Percentiles rank a stretch among this genome's conserved stretches.
phyloP scores from a whole-genome alignment of 64 coral and sea anemone genomes.

The Porites lutea region DNA sequence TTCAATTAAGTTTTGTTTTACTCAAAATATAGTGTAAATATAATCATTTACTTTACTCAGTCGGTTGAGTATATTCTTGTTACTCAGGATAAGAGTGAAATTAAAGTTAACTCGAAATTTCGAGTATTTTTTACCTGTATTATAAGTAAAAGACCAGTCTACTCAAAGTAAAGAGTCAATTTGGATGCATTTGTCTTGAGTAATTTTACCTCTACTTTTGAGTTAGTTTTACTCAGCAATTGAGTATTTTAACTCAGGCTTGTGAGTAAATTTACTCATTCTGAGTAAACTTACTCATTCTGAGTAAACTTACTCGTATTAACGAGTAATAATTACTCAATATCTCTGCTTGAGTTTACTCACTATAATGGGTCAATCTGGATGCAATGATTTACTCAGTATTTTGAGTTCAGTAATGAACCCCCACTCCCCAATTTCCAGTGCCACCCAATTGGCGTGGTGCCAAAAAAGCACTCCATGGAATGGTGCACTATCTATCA shows the following conservation, averaged over 20 bases:
- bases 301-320: neutral
- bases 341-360: neutral
- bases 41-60: neutral
- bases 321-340: neutral
- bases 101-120: neutral
- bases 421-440: too few relatives aligned
- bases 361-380: slow-evolving; percentile 7
- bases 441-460: too few relatives aligned
- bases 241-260: slow-evolving; percentile 9
- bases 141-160: slow-evolving; percentile 9
- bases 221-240: neutral
- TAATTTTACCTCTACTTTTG: slow-evolving; percentile 4
- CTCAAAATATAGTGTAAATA: neutral
- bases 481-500: slow-evolving; percentile 19
- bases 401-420: slow-evolving; percentile 19
- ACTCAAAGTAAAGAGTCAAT: slow-evolving; percentile 35
- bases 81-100: neutral
- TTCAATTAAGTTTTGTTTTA: neutral
- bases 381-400: slow-evolving; percentile 29
- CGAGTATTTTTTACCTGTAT: slow-evolving; percentile 1
- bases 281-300: neutral
- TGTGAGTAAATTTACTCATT: neutral
- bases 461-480: too few relatives aligned
- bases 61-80: neutral
- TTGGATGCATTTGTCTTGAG: slow-evolving; percentile 29